Base-by-base conservation (phyloP, 2,797 vertebrate genomes). In the Coluber constrictor region DNA sequence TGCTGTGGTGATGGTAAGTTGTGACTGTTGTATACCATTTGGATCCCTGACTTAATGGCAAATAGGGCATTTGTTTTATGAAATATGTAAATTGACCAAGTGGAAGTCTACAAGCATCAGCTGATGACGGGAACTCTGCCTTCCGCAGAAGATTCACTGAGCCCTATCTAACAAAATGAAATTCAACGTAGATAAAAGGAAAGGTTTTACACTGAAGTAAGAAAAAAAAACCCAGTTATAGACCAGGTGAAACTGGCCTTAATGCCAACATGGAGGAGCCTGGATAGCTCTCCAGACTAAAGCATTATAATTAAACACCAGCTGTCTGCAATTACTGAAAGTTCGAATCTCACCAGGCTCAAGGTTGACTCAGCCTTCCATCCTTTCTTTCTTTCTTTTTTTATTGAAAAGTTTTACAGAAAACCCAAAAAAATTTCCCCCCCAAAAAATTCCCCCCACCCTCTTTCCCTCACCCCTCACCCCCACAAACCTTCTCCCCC, bases 1-100 rank as follows among this genome's bases (percentile, higher is more conserved):
- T n/a, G 99, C 98, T 0, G 96, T 99, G 51, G 96, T 99, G 94
- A 99, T 99, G 99, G 99, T 99, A 96, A 98, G 98, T 96, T 91
- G n/a, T 1, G 29, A 5, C 10, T 5, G 32, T 51, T 51, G 51
- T 18, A 20, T 43, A 29, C 18, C 8, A 5, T 37, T 66, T 25
- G 51, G 43, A 20, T 25, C 32, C 32, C 59, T 61, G 56, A n/a
- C 1, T 70, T 18, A 12, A 51, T 61, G 63, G 29, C 23, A 10
- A 88, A 66, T 37, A 6, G 43, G 5, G 7, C 2, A 4, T 66
- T 66, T 27, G 20, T 57, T 61, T 60, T 57, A 16, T 4, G 43
- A 32, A 10, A 32, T 27, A 4, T 32, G 43, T 20, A 61, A 86
- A 51, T 7, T 23, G 60, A 18, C 57, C 10, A 32, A 83, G 18